Evolutionary conservation across 2,888 invertebrate genomes (phyloP).

Genomic region (Carabus problematicus): DNA sequence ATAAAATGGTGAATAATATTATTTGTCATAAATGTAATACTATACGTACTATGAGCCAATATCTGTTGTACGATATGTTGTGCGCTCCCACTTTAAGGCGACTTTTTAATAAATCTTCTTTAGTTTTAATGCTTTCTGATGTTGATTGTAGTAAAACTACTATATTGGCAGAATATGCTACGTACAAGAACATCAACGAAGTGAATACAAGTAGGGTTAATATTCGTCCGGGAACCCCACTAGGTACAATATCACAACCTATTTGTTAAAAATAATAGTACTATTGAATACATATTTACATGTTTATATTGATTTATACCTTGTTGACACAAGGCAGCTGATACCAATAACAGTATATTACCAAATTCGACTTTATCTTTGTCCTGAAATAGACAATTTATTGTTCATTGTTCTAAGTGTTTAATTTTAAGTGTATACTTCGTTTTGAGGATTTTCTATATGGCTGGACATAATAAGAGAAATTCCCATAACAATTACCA

Average conservation of each 20-base stretch:
- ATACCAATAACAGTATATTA: constrained; percentile 65
- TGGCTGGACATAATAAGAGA: constrained; percentile 23
- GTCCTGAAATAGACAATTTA: constrained; percentile 48
- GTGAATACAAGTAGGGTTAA: constrained; percentile 28
- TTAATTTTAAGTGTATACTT: not conserved
- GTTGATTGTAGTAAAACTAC: constrained; percentile 40
- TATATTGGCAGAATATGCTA: constrained; percentile 45
- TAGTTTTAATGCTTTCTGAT: constrained; percentile 32
- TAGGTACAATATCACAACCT: constrained; percentile 31
- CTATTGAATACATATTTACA: not conserved
- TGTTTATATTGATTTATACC: constrained; percentile 54
- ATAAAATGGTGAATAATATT: not conserved
- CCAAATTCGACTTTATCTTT: constrained; percentile 53
- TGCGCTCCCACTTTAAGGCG: constrained; percentile 43
- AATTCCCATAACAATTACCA: constrained; percentile 14
- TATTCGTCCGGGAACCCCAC: constrained; percentile 31
- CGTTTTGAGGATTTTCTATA: constrained; percentile 32
- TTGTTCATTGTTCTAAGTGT: not conserved
- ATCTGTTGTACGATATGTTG: constrained; percentile 44
- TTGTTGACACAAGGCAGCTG: constrained; percentile 71
- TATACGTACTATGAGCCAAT: constrained; percentile 42
- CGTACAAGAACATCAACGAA: constrained; percentile 44
- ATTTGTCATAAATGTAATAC: constrained; percentile 1
- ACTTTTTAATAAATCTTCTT: constrained; percentile 43
- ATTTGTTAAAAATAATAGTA: constrained; percentile 5